These are phyloP conservation scores for Glossophaga mutica DNA, from an alignment of 2,797 vertebrate genomes.

Conservation along the genomic window DNA sequence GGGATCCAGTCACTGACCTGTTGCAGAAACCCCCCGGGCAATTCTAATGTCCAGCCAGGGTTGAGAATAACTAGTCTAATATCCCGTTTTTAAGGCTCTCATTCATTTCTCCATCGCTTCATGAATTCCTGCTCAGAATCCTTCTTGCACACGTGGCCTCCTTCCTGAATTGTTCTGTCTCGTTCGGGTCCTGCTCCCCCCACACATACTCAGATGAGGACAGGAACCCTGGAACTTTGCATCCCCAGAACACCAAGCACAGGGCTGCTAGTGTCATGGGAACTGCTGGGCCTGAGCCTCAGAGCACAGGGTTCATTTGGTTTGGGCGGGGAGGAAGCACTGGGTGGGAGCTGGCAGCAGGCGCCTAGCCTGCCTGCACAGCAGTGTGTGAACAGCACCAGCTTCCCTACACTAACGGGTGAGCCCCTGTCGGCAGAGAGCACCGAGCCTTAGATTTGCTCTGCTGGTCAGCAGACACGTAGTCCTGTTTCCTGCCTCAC, in stretches of 20 bases:
- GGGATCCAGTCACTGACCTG: neutral
- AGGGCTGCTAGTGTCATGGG: neutral
- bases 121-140: neutral
- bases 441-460: neutral
- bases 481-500: neutral
- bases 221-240: neutral
- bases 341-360: neutral
- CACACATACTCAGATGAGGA: neutral
- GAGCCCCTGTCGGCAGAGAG: neutral
- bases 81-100: neutral
- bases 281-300: neutral
- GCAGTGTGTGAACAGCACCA: neutral
- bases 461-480: neutral
- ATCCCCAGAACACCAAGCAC: neutral
- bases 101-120: neutral
- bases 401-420: neutral
- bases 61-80: neutral
- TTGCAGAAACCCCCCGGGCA: neutral
- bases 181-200: neutral
- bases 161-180: neutral
- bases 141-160: neutral
- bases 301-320: neutral
- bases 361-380: neutral
- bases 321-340: neutral
- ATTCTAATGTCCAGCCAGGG: neutral